Conservation (phyloP, 2,888 invertebrate genomes). For the Strigamia crassipes region DNA sequence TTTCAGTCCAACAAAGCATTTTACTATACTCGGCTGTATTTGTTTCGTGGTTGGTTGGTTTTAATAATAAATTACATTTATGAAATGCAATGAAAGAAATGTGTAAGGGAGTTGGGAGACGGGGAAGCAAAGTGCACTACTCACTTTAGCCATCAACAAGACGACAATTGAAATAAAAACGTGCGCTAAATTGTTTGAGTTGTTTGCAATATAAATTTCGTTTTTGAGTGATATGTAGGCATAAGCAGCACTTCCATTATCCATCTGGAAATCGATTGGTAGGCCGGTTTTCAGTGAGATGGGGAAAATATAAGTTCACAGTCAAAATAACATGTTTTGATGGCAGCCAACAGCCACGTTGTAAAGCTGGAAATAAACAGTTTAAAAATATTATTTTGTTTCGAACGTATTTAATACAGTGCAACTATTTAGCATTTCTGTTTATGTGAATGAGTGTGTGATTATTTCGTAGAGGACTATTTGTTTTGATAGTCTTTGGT, state of each 20-base stretch:
- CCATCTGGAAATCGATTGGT: conserved; percentile 19
- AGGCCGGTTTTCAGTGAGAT: background rate
- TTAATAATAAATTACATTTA: background rate
- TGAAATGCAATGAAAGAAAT: background rate
- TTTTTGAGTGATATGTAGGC: conserved; percentile 26
- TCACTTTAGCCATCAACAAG: background rate
- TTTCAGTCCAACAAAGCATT: no score
- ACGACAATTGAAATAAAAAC: conserved; percentile 17
- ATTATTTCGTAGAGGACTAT: no score
- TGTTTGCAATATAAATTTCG: conserved; percentile 24
- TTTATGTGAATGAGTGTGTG: no score
- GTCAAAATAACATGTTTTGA: conserved; percentile 33
- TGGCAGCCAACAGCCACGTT: background rate
- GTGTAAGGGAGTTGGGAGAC: background rate
- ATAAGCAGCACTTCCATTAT: conserved; percentile 27
- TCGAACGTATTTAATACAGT: no score
- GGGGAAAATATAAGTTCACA: conserved; percentile 12
- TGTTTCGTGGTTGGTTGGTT: background rate
- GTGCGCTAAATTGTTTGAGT: background rate
- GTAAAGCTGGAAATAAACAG: background rate
- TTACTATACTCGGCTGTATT: background rate
- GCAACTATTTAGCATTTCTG: no score
- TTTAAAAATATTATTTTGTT: background rate
- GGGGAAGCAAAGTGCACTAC: background rate
- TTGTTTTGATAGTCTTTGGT: no score